A percentile compares a stretch with the other conserved stretches of the same genome.
These are phyloP conservation scores for Scolopax bukidnonensis DNA, from an alignment of 2,797 vertebrate species.

Conservation along the genomic window DNA sequence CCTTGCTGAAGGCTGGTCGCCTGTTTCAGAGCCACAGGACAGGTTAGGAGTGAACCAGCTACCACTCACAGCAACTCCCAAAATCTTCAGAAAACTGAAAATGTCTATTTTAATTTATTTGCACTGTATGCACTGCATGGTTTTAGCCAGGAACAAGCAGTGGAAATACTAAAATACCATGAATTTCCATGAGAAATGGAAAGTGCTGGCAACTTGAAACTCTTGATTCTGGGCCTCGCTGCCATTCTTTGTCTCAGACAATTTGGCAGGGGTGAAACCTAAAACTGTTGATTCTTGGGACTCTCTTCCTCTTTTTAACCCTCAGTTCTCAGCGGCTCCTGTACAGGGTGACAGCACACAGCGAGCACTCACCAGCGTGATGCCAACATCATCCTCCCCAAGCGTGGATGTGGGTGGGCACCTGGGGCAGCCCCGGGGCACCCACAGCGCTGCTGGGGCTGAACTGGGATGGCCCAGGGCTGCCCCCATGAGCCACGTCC, in stretches of 20 bases:
- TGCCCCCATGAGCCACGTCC: not conserved
- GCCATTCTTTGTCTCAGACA: conserved; percentile 47
- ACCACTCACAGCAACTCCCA: not conserved
- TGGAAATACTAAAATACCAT: conserved; percentile 57
- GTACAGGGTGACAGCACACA: fast-evolving
- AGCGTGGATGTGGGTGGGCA: fast-evolving
- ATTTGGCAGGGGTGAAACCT: conserved; percentile 3
- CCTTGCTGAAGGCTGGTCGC: not conserved
- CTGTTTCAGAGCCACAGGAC: not conserved
- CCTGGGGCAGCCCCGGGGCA: not conserved
- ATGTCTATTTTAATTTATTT: conserved; percentile 28
- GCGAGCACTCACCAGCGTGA: fast-evolving
- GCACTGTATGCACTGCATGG: not conserved
- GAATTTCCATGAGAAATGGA: conserved; percentile 53
- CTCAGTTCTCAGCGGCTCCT: not conserved
- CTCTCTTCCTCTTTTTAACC: not conserved
- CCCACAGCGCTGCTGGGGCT: not conserved
- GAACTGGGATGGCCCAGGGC: not conserved
- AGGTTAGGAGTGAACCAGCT: not conserved
- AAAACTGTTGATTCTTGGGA: not conserved
- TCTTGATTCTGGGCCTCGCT: not conserved
- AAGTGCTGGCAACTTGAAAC: conserved; percentile 46
- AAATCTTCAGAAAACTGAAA: not conserved
- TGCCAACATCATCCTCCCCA: not conserved
- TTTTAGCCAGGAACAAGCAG: conserved; percentile 41